Evolutionary conservation across 1,140 invertebrate genomes (phyloP), one percentile per base, ranked within the genome.

Genomic region (Heliconius himera): DNA sequence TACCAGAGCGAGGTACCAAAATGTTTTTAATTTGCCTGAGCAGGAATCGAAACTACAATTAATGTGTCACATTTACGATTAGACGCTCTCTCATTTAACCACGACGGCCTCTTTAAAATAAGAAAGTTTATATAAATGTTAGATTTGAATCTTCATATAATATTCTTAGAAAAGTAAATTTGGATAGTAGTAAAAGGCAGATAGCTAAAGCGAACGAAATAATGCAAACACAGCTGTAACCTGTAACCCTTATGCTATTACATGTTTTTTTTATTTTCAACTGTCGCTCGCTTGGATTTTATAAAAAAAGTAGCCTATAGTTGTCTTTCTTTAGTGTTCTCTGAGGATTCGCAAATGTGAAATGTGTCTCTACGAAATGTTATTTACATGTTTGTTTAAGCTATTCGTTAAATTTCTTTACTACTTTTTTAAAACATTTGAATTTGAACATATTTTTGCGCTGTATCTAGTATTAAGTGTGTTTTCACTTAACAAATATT

Each of bases 261-360:
- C 22, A 60, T 60, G 56, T 26, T 3, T 60, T 26, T n/a, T 60
- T 56, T 60, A 60, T 60, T 60, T 60, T 22, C 56, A 22, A 26
- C 56, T 22, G 56, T 60, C 9, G n/a, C 9, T 22, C n/a, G 56
- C n/a, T 60, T 26, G 56, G 56, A 11, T 60, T 60, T 26, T 60
- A 26, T 8, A 60, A 60, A 26, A 60, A 60, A 60, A 22, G 6
- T 60, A 60, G n/a, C 26, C 56, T 60, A n/a, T 60, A 60, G 56
- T 60, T 8, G 26, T 60, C 3, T 13, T n/a, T 11, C 22, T 60
- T 60, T 60, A 60, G 22, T 60, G 56, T 22, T 60, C 56, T 60
- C 56, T 60, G 56, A 60, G 56, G 56, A 60, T 22, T 60, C n/a
- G n/a, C 56, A 60, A 60, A 60, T 60, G 56, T 11, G n/a, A 11